These are phyloP conservation scores for Capitella teleta DNA, from an alignment of 1,140 invertebrate species.

Conservation along the genomic window DNA sequence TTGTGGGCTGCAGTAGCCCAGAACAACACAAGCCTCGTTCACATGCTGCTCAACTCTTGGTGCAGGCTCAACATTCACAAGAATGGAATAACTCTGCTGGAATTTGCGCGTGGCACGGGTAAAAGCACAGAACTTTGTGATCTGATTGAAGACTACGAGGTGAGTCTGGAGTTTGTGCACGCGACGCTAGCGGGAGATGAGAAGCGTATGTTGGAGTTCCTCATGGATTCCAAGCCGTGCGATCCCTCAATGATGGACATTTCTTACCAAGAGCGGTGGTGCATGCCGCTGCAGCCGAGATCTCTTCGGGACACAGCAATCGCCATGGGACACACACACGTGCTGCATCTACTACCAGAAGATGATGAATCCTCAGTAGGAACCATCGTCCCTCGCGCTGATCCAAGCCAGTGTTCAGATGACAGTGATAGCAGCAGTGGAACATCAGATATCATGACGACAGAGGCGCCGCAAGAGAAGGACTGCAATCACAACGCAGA, in stretches of 20 bases:
- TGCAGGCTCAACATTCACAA: constrained; percentile 27
- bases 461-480: too few relatives aligned
- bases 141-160: constrained; percentile 25
- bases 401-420: too few relatives aligned
- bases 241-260: constrained; percentile 23
- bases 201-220: constrained; percentile 17
- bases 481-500: too few relatives aligned
- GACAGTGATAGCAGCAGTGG: too few relatives aligned
- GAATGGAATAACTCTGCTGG: constrained; percentile 10
- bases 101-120: neutral
- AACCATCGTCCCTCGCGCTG: too few relatives aligned
- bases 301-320: constrained; percentile 24
- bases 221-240: constrained; percentile 20
- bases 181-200: constrained; percentile 30
- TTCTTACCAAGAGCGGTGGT: constrained; percentile 23
- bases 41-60: constrained; percentile 31
- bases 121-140: constrained; percentile 16
- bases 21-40: constrained; percentile 22
- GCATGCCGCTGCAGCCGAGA: constrained; percentile 21
- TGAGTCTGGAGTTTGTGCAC: constrained; percentile 31
- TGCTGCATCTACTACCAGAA: constrained; percentile 16
- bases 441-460: too few relatives aligned
- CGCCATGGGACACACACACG: constrained; percentile 24
- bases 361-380: too few relatives aligned
- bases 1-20: constrained; percentile 26